These are phyloP conservation scores for Cirrhinus mrigala DNA, from an alignment of 2,797 vertebrate species.

Conservation along the genomic window DNA sequence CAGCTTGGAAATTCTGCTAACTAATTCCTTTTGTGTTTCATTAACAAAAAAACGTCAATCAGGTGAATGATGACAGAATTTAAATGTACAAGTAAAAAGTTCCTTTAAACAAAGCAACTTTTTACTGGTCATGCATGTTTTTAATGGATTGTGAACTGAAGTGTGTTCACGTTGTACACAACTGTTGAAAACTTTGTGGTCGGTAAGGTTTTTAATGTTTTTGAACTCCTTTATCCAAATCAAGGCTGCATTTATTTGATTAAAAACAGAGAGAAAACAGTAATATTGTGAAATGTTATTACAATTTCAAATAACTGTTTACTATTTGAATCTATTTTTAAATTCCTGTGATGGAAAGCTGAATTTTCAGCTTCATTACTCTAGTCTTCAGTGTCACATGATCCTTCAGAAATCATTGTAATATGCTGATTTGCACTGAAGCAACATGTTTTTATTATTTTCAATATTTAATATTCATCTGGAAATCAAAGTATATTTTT, in stretches of 20 bases:
- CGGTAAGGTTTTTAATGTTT: not conserved
- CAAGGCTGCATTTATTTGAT: not conserved
- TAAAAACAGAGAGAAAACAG: not conserved
- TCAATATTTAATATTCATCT: not conserved
- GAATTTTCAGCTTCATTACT: not conserved
- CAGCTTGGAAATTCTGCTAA: slow-evolving; percentile 4
- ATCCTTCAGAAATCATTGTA: not conserved
- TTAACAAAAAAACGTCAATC: not conserved
- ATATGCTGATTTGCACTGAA: not conserved
- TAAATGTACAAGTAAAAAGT: not conserved
- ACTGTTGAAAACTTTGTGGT: not conserved
- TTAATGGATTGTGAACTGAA: not conserved
- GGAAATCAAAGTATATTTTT: not conserved
- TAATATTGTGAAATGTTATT: not conserved
- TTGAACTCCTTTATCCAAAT: not conserved
- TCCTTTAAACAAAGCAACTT: not conserved
- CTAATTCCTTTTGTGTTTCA: not conserved
- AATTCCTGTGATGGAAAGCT: not conserved
- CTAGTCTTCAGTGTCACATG: not conserved
- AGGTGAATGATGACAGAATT: not conserved
- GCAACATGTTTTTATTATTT: not conserved
- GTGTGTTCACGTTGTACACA: not conserved
- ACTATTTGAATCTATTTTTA: not conserved
- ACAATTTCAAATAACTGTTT: not conserved
- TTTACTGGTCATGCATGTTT: not conserved